These are phyloP conservation scores for Rhagoletis pomonella DNA, from an alignment of 1,140 invertebrate species.

Conservation along the genomic window DNA sequence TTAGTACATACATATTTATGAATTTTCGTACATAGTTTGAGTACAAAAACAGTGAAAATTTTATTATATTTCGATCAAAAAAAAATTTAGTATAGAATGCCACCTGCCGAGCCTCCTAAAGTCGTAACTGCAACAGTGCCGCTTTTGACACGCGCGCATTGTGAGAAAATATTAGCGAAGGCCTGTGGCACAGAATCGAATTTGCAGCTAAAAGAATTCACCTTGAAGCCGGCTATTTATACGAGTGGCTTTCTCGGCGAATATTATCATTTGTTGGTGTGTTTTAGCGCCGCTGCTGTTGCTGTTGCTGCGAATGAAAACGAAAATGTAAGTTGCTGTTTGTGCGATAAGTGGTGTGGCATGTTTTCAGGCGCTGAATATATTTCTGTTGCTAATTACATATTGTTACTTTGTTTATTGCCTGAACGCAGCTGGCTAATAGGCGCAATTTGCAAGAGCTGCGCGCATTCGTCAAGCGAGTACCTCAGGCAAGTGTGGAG, in stretches of 20 bases:
- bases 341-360: conserved; percentile 45
- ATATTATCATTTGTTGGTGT: conserved; percentile 62
- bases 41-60: not conserved
- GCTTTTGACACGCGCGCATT: not conserved
- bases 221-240: conserved; percentile 52
- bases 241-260: conserved; percentile 68
- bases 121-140: not conserved
- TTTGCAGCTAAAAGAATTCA: conserved; percentile 32
- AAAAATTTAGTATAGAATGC: not conserved
- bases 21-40: not conserved
- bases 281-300: not conserved
- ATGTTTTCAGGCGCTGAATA: conserved; percentile 61
- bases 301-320: not conserved
- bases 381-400: too few relatives aligned
- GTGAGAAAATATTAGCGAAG: conserved; percentile 38
- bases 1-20: not conserved
- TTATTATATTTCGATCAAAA: not conserved
- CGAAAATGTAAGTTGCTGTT: conserved; percentile 28
- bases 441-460: not conserved
- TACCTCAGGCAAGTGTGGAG: conserved; percentile 64
- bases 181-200: not conserved
- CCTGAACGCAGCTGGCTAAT: not conserved
- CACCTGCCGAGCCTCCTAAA: not conserved
- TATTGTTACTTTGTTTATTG: not conserved
- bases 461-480: conserved; percentile 64